Conservation (phyloP, 2,888 invertebrate species). For the Pristionchus mayeri region DNA sequence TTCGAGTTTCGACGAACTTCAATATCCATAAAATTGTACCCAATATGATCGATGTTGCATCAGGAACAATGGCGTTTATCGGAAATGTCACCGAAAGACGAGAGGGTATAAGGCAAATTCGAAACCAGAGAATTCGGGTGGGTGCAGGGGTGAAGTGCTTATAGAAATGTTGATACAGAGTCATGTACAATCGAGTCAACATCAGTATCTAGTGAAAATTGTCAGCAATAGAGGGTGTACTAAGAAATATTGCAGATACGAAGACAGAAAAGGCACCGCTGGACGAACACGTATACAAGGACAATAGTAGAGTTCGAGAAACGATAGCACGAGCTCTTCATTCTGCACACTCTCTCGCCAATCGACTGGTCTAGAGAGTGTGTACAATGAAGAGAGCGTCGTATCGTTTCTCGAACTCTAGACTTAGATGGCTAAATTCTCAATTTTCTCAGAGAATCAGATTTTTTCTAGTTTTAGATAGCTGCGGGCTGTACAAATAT, state of each 20-base stretch:
- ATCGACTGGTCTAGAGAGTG: too few species aligned
- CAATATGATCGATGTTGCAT: too few species aligned
- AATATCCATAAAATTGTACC: too few species aligned
- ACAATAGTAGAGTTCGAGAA: too few species aligned
- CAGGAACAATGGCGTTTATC: constrained; percentile 29
- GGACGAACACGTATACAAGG: not conserved
- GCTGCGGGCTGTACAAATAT: constrained; percentile 27
- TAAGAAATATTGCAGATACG: not conserved
- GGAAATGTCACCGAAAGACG: constrained; percentile 9
- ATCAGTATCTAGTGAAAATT: not conserved
- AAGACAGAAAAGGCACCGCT: constrained; percentile 2
- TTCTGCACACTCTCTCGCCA: too few species aligned
- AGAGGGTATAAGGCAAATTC: not conserved
- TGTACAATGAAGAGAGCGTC: too few species aligned
- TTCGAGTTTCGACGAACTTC: too few species aligned
- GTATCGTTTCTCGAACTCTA: too few species aligned
- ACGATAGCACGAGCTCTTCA: too few species aligned
- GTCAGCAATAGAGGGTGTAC: not conserved
- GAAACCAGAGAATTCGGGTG: not conserved
- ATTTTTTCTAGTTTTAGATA: constrained; percentile 2
- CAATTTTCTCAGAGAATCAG: too few species aligned
- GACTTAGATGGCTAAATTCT: too few species aligned
- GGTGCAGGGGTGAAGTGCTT: not conserved
- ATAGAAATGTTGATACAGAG: not conserved
- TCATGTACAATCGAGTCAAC: constrained; percentile 2